Conservation (phyloP, 1,140 invertebrate species). For the Laodelphax striatellus region DNA sequence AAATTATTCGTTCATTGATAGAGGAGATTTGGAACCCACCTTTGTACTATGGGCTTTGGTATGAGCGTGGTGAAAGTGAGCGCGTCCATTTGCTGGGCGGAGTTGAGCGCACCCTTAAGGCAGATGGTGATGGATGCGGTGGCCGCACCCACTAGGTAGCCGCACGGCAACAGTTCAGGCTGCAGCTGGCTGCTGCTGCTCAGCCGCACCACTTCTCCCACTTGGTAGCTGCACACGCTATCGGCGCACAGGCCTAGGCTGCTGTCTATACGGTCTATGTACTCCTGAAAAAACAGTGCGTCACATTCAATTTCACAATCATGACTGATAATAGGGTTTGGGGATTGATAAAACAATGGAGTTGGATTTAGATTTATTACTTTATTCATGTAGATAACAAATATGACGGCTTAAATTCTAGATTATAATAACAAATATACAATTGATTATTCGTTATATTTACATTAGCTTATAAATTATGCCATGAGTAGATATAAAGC, state of each 20-base stretch:
- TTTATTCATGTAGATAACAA: too few relatives aligned
- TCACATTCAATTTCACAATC: neutral
- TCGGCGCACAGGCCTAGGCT: conserved; percentile 83
- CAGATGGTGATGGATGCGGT: conserved; percentile 38
- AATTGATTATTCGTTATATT: too few relatives aligned
- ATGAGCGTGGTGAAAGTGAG: conserved; percentile 93
- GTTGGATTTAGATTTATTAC: too few relatives aligned
- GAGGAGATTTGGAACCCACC: conserved; percentile 31
- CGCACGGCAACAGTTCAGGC: conserved; percentile 80
- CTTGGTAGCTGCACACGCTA: conserved; percentile 81
- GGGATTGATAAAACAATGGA: too few relatives aligned
- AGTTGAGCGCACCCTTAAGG: conserved; percentile 63
- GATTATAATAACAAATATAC: too few relatives aligned
- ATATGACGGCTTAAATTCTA: too few relatives aligned
- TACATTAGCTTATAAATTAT: too few relatives aligned
- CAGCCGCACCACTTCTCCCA: conserved; percentile 74
- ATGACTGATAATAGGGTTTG: too few relatives aligned
- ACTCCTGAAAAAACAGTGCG: conserved; percentile 45
- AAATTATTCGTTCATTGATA: too few relatives aligned
- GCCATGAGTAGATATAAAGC: too few relatives aligned
- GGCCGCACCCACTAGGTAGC: conserved; percentile 82
- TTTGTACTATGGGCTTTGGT: conserved; percentile 89
- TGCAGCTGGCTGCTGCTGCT: conserved; percentile 45
- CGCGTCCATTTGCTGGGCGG: conserved; percentile 73
- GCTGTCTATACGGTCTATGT: conserved; percentile 83